Conservation (phyloP, 2,113 vertebrate genomes). For the Onychostruthus taczanowskii region DNA sequence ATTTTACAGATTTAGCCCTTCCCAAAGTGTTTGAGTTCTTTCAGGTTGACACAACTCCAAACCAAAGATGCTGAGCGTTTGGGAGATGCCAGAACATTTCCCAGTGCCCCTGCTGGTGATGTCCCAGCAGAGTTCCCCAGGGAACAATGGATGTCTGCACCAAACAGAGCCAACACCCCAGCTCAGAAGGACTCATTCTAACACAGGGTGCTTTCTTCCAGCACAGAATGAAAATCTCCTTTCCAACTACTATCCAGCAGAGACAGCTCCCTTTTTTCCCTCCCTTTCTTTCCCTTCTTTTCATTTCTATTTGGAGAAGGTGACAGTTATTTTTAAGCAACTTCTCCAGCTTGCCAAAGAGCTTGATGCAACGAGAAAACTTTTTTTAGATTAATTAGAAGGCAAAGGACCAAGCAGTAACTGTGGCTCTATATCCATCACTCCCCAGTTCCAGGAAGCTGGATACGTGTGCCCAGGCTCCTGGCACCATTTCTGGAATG, state of each 20-base stretch:
- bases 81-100: neutral
- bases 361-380: neutral
- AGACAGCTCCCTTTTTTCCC: neutral
- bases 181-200: neutral
- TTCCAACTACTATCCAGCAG: neutral
- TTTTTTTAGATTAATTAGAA: conserved; percentile 18
- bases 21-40: neutral
- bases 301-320: neutral
- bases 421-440: neutral
- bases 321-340: neutral
- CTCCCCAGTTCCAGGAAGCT: neutral
- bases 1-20: neutral
- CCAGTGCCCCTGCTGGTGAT: neutral
- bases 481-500: neutral
- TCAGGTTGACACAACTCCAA: neutral
- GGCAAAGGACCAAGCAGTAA: neutral
- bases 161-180: neutral
- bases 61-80: fast-evolving
- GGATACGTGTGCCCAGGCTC: neutral
- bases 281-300: neutral
- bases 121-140: fast-evolving
- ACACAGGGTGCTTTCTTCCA: neutral
- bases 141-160: neutral
- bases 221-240: neutral
- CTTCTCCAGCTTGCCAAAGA: neutral